phyloP scores from a whole-genome alignment of 2,113 vertebrate species.

The Prionailurus viverrinus region DNA sequence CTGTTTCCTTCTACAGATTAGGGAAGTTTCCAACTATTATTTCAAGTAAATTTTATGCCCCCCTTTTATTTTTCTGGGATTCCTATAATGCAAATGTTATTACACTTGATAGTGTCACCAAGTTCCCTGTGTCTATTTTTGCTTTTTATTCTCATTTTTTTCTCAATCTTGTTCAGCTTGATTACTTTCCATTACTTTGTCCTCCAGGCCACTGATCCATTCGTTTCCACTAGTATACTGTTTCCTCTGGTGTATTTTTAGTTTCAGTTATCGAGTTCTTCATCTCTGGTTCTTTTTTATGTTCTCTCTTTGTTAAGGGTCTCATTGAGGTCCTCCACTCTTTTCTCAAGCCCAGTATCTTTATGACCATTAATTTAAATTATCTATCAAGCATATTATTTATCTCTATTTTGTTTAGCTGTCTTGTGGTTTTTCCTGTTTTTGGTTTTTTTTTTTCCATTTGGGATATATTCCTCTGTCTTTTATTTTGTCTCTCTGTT shows the following conservation, averaged over 20 bases:
- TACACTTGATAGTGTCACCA: not conserved
- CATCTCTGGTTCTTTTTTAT: not conserved
- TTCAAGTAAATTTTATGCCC: not conserved
- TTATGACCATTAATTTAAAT: not conserved
- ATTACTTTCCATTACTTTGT: not conserved
- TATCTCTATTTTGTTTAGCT: not conserved
- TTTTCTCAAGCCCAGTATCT: not conserved
- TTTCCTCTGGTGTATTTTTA: not conserved
- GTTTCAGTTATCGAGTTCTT: not conserved
- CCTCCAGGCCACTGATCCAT: not conserved
- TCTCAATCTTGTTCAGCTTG: not conserved
- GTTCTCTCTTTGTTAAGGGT: not conserved
- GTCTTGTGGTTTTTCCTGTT: not conserved
- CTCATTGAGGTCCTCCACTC: not conserved
- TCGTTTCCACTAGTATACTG: not conserved
- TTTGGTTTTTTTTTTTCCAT: not conserved
- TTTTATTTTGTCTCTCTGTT: not conserved
- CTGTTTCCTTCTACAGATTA: not conserved
- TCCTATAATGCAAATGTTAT: not conserved
- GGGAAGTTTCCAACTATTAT: not conserved
- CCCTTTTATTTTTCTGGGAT: not conserved
- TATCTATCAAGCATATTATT: not conserved
- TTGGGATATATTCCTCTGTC: not conserved
- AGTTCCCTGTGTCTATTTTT: not conserved
- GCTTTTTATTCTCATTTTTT: not conserved